Evolutionary conservation across 2,797 vertebrate species (phyloP).

Genomic region (Xenopus petersii): DNA sequence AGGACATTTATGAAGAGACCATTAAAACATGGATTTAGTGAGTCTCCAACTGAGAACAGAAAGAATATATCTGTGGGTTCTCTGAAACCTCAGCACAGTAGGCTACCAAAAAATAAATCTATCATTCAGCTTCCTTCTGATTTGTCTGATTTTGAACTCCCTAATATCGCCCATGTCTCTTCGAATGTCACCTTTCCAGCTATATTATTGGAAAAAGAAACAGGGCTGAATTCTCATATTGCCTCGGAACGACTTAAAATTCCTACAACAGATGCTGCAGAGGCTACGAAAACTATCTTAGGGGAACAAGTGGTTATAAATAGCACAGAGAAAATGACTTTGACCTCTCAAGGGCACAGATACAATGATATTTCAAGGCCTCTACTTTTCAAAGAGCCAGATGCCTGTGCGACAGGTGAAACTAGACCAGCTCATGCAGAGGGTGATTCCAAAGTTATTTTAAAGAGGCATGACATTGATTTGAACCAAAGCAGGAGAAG

Average conservation of each 20-base stretch:
- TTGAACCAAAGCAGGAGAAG: neutral
- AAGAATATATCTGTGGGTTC: neutral
- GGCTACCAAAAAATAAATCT: neutral
- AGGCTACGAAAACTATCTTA: neutral
- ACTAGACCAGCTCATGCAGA: neutral
- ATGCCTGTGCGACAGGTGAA: conserved; percentile 1
- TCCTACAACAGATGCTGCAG: neutral
- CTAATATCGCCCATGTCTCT: neutral
- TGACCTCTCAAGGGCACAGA: neutral
- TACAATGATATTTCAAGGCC: conserved; percentile 9
- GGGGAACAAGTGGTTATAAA: neutral
- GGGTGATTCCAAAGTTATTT: neutral
- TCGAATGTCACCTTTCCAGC: conserved; percentile 11
- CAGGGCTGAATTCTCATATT: neutral
- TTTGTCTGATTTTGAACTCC: neutral
- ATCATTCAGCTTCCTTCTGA: conserved; percentile 2
- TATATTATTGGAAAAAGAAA: neutral
- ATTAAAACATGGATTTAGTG: conserved; percentile 8
- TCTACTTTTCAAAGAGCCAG: neutral
- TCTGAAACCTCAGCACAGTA: neutral
- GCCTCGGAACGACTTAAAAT: neutral
- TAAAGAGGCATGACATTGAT: conserved; percentile 15
- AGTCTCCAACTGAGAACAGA: neutral
- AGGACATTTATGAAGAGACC: neutral
- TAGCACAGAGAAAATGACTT: conserved; percentile 8